Percentiles rank a stretch among this genome's conserved stretches.
phyloP scores from a whole-genome alignment of 2,888 invertebrate species.

The Malacosoma neustria region DNA sequence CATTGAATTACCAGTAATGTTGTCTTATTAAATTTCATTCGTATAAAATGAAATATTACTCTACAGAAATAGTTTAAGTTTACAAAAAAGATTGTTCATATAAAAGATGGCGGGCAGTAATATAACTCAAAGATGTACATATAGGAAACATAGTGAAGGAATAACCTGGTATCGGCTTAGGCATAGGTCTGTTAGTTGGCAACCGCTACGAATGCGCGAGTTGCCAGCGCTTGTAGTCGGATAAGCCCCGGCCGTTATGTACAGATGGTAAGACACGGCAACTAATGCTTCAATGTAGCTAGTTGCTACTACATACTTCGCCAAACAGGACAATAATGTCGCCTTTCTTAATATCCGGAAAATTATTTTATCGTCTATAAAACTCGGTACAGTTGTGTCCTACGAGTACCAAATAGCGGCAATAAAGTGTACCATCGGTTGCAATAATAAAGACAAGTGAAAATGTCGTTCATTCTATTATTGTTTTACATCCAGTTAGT shows the following conservation, averaged over 20 bases:
- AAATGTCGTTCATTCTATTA: conserved; percentile 5
- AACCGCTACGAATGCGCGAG: conserved; percentile 53
- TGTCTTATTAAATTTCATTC: no score
- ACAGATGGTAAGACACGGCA: conserved; percentile 24
- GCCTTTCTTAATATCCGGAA: conserved; percentile 15
- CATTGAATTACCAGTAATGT: no score
- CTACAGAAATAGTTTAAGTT: no score
- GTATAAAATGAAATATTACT: no score
- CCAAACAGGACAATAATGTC: conserved; percentile 13
- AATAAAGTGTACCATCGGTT: conserved; percentile 19
- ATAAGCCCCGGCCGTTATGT: conserved; percentile 34
- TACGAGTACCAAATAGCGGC: conserved; percentile 10
- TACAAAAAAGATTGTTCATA: no score
- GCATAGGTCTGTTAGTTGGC: conserved; percentile 56
- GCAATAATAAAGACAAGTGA: conserved; percentile 13
- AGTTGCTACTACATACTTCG: conserved; percentile 5
- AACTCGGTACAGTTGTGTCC: conserved; percentile 12
- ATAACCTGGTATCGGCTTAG: conserved; percentile 50
- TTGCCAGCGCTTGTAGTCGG: conserved; percentile 44
- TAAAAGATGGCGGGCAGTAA: no score
- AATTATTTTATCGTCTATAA: conserved; percentile 20
- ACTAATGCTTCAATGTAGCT: conserved; percentile 2
- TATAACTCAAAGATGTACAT: no score
- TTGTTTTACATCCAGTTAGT: conserved; percentile 7
- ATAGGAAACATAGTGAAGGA: no score